Conservation (phyloP, 2,113 vertebrate species). For the Polypterus senegalus region DNA sequence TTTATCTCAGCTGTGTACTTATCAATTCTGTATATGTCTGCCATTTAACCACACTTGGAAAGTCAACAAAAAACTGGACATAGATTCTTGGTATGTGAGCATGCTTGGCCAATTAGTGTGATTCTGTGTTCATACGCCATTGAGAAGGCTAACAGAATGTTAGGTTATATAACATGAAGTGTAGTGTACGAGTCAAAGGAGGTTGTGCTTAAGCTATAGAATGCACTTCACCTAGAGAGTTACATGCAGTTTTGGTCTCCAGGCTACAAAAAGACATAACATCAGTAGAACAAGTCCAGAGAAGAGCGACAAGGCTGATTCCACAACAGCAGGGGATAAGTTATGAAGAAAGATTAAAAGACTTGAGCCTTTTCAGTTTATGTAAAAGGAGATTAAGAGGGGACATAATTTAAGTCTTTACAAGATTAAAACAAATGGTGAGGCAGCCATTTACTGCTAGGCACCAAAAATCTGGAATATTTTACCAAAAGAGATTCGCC, state of each 20-base stretch:
- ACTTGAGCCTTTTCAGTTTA: conserved; percentile 12
- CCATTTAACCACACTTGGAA: too few relatives aligned
- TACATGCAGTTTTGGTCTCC: not conserved
- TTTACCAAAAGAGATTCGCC: too few relatives aligned
- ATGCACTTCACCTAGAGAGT: not conserved
- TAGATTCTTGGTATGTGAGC: too few relatives aligned
- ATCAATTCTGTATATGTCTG: too few relatives aligned
- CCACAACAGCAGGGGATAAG: not conserved
- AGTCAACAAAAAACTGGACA: too few relatives aligned
- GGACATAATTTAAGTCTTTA: not conserved
- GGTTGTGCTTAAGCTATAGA: not conserved
- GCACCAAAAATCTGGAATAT: too few relatives aligned
- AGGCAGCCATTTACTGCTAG: too few relatives aligned
- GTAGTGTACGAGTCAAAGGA: not conserved
- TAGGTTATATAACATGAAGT: not conserved
- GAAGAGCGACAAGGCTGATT: not conserved
- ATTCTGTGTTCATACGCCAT: too few relatives aligned
- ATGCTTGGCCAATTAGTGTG: too few relatives aligned
- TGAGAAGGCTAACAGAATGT: too few relatives aligned
- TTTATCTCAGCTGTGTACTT: too few relatives aligned
- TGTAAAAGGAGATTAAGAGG: conserved; percentile 15
- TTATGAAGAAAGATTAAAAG: not conserved
- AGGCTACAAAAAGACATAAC: not conserved
- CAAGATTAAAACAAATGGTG: not conserved
- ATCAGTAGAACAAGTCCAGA: too few relatives aligned